A percentile compares a stretch with the other conserved stretches of the same genome.
Conservation (phyloP, 2,113 vertebrate species). For the Megaleporinus macrocephalus region DNA sequence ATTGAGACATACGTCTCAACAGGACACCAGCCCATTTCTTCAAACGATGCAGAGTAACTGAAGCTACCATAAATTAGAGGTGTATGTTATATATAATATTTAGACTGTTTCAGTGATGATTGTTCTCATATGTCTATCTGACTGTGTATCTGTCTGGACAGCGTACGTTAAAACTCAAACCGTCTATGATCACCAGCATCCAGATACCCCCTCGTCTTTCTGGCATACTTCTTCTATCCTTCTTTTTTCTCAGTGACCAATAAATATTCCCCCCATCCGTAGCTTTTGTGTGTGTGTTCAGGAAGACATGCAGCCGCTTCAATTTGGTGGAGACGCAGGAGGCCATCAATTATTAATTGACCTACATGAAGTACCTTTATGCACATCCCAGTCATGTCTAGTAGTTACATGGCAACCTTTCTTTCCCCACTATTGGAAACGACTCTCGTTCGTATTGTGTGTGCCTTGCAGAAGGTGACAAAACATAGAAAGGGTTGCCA, state of each 20-base stretch:
- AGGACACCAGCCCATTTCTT: no score
- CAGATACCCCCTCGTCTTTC: no score
- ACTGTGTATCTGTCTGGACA: not conserved
- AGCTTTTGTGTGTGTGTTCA: not conserved
- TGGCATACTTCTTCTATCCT: constrained; percentile 58
- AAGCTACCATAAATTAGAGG: no score
- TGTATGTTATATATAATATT: no score
- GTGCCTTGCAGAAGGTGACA: no score
- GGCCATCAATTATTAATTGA: constrained; percentile 3
- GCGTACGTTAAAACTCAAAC: no score
- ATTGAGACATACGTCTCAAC: no score
- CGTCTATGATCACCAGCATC: no score
- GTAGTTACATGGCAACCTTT: not conserved
- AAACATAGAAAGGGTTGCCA: no score
- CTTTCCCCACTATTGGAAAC: not conserved
- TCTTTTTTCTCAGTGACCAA: constrained; percentile 81
- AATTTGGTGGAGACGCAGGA: not conserved
- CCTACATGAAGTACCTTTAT: constrained; percentile 1
- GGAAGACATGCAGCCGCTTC: not conserved
- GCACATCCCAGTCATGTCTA: not conserved
- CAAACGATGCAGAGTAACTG: no score
- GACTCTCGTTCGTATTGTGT: not conserved
- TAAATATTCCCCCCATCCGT: constrained; percentile 74
- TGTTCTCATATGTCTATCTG: no score
- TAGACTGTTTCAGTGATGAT: no score